These are phyloP conservation scores for Podabrus alpinus DNA, from an alignment of 2,888 invertebrate genomes.

Conservation along the genomic window DNA sequence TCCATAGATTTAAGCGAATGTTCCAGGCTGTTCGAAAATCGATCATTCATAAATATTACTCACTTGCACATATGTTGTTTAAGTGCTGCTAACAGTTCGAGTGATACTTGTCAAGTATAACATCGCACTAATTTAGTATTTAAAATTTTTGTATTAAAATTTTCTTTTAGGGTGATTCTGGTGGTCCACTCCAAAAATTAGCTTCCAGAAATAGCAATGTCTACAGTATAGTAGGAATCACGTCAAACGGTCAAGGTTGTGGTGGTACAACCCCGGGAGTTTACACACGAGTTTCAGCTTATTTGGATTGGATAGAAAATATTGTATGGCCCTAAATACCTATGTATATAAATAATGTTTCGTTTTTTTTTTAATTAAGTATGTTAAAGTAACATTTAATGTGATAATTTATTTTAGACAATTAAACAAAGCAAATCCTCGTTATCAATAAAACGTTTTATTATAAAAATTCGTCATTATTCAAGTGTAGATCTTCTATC, in stretches of 20 bases:
- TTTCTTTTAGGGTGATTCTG: not conserved
- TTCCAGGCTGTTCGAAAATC: slow-evolving; percentile 18
- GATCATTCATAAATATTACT: slow-evolving; percentile 8
- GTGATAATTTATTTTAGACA: too few relatives aligned
- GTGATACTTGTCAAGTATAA: not conserved
- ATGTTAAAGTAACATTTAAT: too few relatives aligned
- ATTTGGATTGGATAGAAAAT: not conserved
- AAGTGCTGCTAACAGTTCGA: not conserved
- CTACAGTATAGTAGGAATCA: not conserved
- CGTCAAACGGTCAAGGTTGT: not conserved
- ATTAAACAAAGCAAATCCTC: too few relatives aligned
- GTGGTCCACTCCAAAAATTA: not conserved
- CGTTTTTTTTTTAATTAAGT: not conserved
- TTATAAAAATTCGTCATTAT: too few relatives aligned
- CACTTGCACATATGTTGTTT: not conserved
- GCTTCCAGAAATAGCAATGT: not conserved
- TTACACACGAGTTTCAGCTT: not conserved
- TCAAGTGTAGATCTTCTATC: too few relatives aligned
- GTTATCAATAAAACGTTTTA: too few relatives aligned
- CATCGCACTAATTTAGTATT: not conserved
- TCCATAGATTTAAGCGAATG: slow-evolving; percentile 30
- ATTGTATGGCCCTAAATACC: not conserved
- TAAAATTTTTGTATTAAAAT: not conserved
- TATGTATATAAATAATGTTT: not conserved
- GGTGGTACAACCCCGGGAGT: not conserved